Conservation (phyloP, 2,113 vertebrate species). For the Labrus mixtus region DNA sequence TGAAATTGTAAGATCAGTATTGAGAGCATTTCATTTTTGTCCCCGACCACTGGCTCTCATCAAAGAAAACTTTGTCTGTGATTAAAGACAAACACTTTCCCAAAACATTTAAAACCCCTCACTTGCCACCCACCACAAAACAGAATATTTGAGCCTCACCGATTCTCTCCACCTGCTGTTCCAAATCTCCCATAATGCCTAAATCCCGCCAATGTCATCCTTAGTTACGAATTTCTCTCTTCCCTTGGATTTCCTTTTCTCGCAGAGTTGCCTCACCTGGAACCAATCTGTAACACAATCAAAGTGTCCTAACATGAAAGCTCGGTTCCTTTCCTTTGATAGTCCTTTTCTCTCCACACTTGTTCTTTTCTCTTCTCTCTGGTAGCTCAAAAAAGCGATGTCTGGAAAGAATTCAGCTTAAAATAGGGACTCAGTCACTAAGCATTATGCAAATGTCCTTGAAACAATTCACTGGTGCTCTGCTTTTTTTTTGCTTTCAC, state of each 20-base stretch:
- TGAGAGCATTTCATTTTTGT: no score
- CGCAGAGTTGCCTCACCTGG: constrained; percentile 80
- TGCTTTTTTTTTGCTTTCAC: constrained; percentile 49
- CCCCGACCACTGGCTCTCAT: neutral
- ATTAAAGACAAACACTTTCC: constrained; percentile 13
- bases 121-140: constrained; percentile 61
- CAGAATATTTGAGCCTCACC: constrained; percentile 42
- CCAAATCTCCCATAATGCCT: constrained; percentile 56
- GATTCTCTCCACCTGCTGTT: constrained; percentile 70
- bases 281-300: constrained; percentile 86
- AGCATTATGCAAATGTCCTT: constrained; percentile 67
- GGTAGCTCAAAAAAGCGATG: constrained; percentile 52
- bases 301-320: constrained; percentile 84
- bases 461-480: constrained; percentile 71
- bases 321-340: constrained; percentile 80
- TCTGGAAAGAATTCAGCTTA: constrained; percentile 71
- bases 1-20: no score
- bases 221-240: constrained; percentile 55
- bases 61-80: neutral
- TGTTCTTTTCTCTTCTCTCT: constrained; percentile 59
- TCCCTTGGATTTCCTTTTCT: constrained; percentile 56
- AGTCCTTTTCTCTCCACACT: constrained; percentile 72
- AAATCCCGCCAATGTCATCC: constrained; percentile 64
- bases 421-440: constrained; percentile 71
- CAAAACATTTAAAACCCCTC: neutral